Percentiles rank a stretch among this genome's conserved stretches.
Evolutionary conservation across 2,113 vertebrate species (phyloP).

Genomic region (Embiotoca jacksoni): DNA sequence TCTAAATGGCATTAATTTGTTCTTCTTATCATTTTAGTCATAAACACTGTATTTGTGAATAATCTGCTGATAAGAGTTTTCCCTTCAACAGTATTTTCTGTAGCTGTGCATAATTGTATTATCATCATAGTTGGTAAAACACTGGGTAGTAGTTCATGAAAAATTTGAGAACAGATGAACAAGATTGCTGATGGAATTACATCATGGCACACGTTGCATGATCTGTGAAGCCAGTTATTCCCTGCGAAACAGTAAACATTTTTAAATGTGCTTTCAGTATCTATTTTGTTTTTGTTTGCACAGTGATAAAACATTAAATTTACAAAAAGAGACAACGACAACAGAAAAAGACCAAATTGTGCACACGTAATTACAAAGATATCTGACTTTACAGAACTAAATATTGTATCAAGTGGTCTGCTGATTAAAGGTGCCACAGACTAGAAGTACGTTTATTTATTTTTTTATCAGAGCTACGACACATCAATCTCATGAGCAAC

Average conservation of each 20-base stretch:
- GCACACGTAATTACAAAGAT: conserved; percentile 40
- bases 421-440: conserved; percentile 20
- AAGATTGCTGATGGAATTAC: conserved; percentile 5
- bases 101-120: neutral
- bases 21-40: neutral
- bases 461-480: conserved; percentile 21
- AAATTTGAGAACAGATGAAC: neutral
- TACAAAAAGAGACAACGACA: conserved; percentile 29
- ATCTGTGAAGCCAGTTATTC: conserved; percentile 5
- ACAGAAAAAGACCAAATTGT: conserved; percentile 47
- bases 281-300: conserved; percentile 34
- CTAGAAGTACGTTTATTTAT: neutral
- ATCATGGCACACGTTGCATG: conserved; percentile 5
- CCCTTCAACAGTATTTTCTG: neutral
- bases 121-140: neutral
- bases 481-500: conserved; percentile 61
- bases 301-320: conserved; percentile 43
- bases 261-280: conserved; percentile 10
- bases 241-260: neutral
- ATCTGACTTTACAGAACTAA: conserved; percentile 35
- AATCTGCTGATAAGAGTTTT: neutral
- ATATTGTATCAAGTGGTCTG: conserved; percentile 8
- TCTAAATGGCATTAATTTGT: neutral
- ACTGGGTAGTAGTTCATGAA: neutral
- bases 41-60: neutral